Base-by-base conservation (phyloP, 92 coral and sea anemone genomes). In the Zoanthus sansibaricus region DNA sequence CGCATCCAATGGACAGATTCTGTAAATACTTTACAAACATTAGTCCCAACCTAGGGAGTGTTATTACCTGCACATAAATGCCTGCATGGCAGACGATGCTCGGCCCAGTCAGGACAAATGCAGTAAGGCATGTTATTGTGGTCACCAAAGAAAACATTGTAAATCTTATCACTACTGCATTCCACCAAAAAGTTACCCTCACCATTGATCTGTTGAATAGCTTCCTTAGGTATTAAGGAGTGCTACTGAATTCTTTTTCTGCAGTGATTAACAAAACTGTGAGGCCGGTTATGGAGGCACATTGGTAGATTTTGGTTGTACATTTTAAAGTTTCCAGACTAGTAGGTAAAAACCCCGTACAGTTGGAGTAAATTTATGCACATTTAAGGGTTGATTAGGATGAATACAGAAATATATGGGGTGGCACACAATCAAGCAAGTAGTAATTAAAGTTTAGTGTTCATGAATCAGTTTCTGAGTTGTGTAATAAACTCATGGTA, bases 61-160 rank as follows among this genome's bases (percentile, higher is more conserved):
- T 0, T 25, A 25, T 25, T 25, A 25, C 25, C 25, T 47, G 91
- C 88, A 66, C 86, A 89, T 74, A 88, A 16, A 68, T 89, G 91
- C 87, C 83, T 89, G 84, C 91, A 89, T 52, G 88, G 91, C 10
- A 83, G 79, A n/a, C 56, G 80, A 42, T 61, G 70, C 58, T 73
- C 12, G 5, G 80, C 61, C 89, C 89, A 86, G 75, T 86, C 84
- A 18, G 73, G 80, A 61, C 89, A 86, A 48, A 25, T 75, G 49
- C 84, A 86, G 55, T 8, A 16, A 11, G 89, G 89, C 71, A 74
- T 76, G 82, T 73, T 86, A 11, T 42, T 71, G 72, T 74, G 55
- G 33, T 73, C 74, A 13, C 82, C 44, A 55, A 73, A 86, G 88
- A 16, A 86, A 47, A 48, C 86, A 62, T 67, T 82, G 76, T 72